Percentiles rank a stretch among this genome's conserved stretches.
Evolutionary conservation across 2,888 invertebrate genomes (phyloP).

Genomic region (Dromius quadrimaculatus): DNA sequence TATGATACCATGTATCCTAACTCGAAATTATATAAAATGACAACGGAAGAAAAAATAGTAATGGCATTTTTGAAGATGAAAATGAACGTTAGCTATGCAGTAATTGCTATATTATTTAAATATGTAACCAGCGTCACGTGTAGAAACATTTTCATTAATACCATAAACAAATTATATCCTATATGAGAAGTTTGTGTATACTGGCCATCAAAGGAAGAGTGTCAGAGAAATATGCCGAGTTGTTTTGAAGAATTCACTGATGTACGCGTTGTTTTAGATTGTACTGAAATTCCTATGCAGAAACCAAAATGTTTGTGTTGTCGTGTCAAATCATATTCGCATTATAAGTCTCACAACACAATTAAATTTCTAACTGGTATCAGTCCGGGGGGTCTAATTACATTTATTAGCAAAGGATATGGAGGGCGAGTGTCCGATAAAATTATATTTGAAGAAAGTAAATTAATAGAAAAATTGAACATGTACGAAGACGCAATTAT

Average conservation of each 20-base stretch:
- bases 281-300: no score
- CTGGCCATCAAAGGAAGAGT: background rate
- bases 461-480: slow-evolving; percentile 51
- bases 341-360: no score
- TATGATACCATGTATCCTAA: no score
- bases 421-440: slow-evolving; percentile 56
- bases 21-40: no score
- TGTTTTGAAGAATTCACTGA: slow-evolving; percentile 4
- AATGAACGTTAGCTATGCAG: background rate
- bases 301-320: no score
- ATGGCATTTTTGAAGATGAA: slow-evolving; percentile 3
- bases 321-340: no score
- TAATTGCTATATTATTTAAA: background rate
- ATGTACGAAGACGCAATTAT: slow-evolving; percentile 55
- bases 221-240: background rate
- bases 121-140: background rate
- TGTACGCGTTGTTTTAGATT: background rate
- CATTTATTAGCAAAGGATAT: slow-evolving; percentile 54
- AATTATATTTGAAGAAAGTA: slow-evolving; percentile 55
- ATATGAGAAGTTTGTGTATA: background rate
- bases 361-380: slow-evolving; percentile 56
- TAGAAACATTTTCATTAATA: background rate
- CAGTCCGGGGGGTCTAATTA: slow-evolving; percentile 55
- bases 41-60: background rate
- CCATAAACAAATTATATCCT: background rate